Conservation (phyloP, 30 jellyfish, hydroid and myxozoan genomes). For the Hydractinia echinata region DNA sequence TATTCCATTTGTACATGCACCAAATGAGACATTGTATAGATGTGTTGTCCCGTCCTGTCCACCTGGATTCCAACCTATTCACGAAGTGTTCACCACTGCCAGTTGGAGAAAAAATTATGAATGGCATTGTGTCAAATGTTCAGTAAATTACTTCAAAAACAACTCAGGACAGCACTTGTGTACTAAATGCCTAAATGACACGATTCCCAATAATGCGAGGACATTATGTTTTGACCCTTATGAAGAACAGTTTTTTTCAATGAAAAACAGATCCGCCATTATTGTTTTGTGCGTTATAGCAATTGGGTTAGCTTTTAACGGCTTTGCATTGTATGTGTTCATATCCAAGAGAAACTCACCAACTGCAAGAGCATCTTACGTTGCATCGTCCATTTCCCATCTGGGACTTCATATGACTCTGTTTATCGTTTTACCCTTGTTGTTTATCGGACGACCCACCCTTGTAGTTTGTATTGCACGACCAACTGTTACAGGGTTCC, state of each 20-base stretch:
- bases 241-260: background rate
- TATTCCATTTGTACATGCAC: background rate
- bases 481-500: background rate
- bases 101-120: background rate
- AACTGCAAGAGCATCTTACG: background rate
- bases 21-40: background rate
- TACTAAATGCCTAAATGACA: background rate
- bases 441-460: background rate
- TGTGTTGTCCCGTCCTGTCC: constrained; percentile 14
- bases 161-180: background rate
- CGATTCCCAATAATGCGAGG: background rate
- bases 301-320: background rate
- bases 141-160: background rate
- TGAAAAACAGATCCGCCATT: background rate
- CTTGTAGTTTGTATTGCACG: background rate
- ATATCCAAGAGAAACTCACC: background rate
- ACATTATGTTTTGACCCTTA: constrained; percentile 23
- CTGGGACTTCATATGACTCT: background rate
- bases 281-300: background rate
- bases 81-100: background rate
- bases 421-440: background rate
- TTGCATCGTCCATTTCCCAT: background rate
- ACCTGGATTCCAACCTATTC: constrained; percentile 8
- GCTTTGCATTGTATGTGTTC: background rate
- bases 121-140: constrained; percentile 11